Base-by-base conservation (phyloP, 2,113 vertebrate species). In the Solea senegalensis region DNA sequence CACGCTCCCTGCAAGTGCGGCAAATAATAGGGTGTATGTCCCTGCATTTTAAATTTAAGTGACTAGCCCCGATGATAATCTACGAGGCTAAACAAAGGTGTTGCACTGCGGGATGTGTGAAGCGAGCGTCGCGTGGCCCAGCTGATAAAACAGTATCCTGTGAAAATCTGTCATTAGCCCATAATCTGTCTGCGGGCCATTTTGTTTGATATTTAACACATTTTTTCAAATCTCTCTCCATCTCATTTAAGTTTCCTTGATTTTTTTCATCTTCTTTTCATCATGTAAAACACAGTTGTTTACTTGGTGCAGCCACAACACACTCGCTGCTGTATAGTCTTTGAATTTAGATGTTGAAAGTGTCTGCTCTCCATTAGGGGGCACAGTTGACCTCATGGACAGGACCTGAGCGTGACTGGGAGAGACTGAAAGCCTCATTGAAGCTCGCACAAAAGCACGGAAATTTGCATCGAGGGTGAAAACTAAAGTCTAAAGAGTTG, bases 341-440 rank as follows among this genome's bases (percentile, higher is more conserved):
- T 62, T 81, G 88, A 68, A 72, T 78, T 3, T 74, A 53, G 64
- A 44, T 82, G 82, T 71, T 87, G 54, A 72, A 86, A 79, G 82
- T 78, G 75, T 61, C 67, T 73, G 75, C 70, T 57, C 69, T 91
- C 90, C 90, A 91, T 89, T 79, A 91, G 90, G 89, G 89, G 90
- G 89, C 90, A 89, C 80, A 89, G 89, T 86, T 86, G 86, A 80
- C 90, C 86, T 80, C 81, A 15, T 28, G 74, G 78, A 76, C 78
- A 0, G 44, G 8, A 61, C 41, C 34, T 0, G 46, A 21, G 48
- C 21, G 68, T 27, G 49, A 39, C 43, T 49, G 65, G 44, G 44
- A 41, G 53, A 67, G 79, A 72, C 56, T 5, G 69, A 74, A 85
- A 64, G 74, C 39, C 15, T 10, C 0, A 54, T 44, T 11, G 46